Percentiles rank a stretch among this genome's conserved stretches.
Evolutionary conservation across 2,113 vertebrate species (phyloP).

Genomic region (Paratilapia polleni): DNA sequence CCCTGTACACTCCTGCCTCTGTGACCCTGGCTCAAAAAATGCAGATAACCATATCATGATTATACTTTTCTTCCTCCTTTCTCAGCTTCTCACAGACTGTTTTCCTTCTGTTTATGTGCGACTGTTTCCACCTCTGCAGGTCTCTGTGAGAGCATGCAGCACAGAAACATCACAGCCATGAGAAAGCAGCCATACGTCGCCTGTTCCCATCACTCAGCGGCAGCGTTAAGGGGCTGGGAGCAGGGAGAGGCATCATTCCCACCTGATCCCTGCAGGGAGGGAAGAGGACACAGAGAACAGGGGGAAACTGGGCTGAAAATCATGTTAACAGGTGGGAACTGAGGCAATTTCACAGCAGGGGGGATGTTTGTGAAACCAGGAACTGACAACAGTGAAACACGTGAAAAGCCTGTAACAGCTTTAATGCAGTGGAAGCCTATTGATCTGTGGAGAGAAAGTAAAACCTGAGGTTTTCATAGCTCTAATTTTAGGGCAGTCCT

Average conservation of each 20-base stretch:
- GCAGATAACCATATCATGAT: background rate
- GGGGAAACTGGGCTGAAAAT: conserved; percentile 42
- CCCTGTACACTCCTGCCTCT: background rate
- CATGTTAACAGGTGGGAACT: conserved; percentile 27
- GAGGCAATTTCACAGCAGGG: conserved; percentile 2
- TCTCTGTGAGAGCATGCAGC: background rate
- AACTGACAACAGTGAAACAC: conserved; percentile 10
- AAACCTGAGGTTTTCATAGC: background rate
- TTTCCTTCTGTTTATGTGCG: background rate
- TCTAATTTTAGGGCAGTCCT: conserved; percentile 7
- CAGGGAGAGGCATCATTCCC: conserved; percentile 35
- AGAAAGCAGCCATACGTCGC: background rate
- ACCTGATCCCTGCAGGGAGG: conserved; percentile 38
- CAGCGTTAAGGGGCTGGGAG: conserved; percentile 17
- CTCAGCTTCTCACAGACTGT: background rate
- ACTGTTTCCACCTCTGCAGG: background rate
- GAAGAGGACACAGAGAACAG: conserved; percentile 37
- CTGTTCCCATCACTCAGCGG: conserved; percentile 26
- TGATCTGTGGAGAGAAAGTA: background rate
- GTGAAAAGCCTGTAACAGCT: background rate
- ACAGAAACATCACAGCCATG: background rate
- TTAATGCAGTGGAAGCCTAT: background rate
- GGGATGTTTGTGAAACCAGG: background rate
- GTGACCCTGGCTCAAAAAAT: background rate
- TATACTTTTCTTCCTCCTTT: background rate